Evolutionary conservation across 2,113 vertebrate species (phyloP).

Genomic region (Phaetusa simplex): DNA sequence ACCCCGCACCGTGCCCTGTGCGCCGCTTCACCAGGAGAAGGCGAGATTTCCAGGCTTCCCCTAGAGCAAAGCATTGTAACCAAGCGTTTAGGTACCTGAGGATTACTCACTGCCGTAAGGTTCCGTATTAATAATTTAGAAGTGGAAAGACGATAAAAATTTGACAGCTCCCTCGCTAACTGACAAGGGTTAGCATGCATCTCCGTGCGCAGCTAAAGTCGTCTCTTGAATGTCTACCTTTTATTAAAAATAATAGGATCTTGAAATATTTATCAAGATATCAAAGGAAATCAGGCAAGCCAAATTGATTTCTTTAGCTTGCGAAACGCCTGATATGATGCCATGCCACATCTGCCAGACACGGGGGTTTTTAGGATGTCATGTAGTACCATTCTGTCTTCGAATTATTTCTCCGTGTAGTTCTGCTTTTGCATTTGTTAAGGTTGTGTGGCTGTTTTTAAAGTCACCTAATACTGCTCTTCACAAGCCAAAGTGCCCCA

Average conservation of each 20-base stretch:
- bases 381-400: not conserved
- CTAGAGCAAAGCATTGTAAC: rapidly evolving
- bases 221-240: not conserved
- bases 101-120: not conserved
- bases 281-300: not conserved
- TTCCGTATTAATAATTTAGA: not conserved
- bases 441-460: not conserved
- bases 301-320: not conserved
- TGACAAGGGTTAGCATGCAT: not conserved
- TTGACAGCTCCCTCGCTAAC: not conserved
- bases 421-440: not conserved
- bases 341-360: not conserved
- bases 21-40: rapidly evolving
- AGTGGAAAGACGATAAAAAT: not conserved
- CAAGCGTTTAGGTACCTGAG: not conserved
- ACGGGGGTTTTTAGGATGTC: not conserved
- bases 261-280: not conserved
- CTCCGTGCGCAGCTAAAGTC: not conserved
- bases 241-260: not conserved
- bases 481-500: not conserved
- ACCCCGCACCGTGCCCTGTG: rapidly evolving
- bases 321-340: not conserved
- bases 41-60: rapidly evolving
- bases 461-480: not conserved
- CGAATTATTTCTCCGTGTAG: not conserved